A percentile compares a stretch with the other conserved stretches of the same genome.
These are phyloP conservation scores for Anaspis maculata DNA, from an alignment of 2,888 invertebrate species.

Conservation along the genomic window DNA sequence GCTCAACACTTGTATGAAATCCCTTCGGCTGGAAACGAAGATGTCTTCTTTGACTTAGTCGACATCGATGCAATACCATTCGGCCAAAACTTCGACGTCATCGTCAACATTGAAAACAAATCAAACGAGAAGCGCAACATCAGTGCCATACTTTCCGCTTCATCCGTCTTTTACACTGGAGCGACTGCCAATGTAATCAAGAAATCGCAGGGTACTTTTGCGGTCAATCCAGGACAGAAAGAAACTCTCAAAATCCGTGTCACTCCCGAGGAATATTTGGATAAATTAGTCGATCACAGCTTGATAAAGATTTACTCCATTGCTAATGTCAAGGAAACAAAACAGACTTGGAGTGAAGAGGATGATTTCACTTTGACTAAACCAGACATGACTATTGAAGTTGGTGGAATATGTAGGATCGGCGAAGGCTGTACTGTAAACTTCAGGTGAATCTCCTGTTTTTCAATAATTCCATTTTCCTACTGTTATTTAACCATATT, in stretches of 20 bases:
- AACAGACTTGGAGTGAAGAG: conserved; percentile 66
- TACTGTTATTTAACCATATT: not conserved
- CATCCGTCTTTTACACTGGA: conserved; percentile 63
- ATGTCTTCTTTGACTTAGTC: conserved; percentile 57
- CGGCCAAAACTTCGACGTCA: conserved; percentile 58
- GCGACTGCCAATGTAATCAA: conserved; percentile 56
- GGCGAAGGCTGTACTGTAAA: conserved; percentile 49
- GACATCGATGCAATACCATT: conserved; percentile 58
- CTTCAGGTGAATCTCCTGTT: conserved; percentile 34
- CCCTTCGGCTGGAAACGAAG: conserved; percentile 51
- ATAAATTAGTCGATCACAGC: conserved; percentile 60
- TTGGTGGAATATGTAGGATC: conserved; percentile 47
- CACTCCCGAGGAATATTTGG: conserved; percentile 58
- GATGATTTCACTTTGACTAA: conserved; percentile 64
- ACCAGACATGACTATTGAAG: conserved; percentile 58
- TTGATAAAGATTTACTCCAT: conserved; percentile 66
- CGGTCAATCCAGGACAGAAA: conserved; percentile 53
- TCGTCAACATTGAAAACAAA: conserved; percentile 50
- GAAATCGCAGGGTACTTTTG: conserved; percentile 52
- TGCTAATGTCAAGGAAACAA: conserved; percentile 62
- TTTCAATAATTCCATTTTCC: too few relatives aligned
- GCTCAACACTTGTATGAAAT: conserved; percentile 55
- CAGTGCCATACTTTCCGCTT: conserved; percentile 53
- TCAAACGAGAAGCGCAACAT: conserved; percentile 56
- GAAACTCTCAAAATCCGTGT: conserved; percentile 56